Evolutionary conservation across 1,140 invertebrate genomes (phyloP).

Genomic region (Drosophila albomicans): DNA sequence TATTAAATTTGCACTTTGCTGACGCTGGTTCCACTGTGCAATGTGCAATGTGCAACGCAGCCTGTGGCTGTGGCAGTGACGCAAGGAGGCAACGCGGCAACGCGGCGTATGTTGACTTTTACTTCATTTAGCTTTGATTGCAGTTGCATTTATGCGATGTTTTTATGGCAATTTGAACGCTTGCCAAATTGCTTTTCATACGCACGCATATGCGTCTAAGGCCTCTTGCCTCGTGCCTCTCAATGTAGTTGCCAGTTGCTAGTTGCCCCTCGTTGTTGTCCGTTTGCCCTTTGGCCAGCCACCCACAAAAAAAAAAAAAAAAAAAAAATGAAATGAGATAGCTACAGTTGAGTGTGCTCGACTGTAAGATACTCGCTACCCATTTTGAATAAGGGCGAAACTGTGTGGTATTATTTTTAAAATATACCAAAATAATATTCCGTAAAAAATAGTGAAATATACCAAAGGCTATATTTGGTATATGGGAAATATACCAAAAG

Average conservation of each 20-base stretch:
- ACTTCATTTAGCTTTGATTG: conserved; percentile 54
- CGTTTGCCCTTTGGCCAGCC: conserved; percentile 29
- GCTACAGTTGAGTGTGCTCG: too few species aligned
- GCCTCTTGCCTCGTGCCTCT: background rate
- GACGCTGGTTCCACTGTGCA: background rate
- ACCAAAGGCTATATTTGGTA: too few species aligned
- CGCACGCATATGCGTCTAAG: conserved; percentile 48
- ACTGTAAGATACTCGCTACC: too few species aligned
- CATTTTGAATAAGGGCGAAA: too few species aligned
- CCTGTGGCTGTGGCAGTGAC: background rate
- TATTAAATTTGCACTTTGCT: too few species aligned
- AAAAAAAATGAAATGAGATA: too few species aligned
- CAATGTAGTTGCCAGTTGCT: too few species aligned
- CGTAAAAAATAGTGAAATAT: too few species aligned
- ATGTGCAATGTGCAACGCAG: background rate
- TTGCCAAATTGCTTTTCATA: conserved; percentile 72
- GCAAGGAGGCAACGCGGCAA: conserved; percentile 1
- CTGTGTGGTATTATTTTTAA: too few species aligned
- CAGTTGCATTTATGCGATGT: conserved; percentile 69
- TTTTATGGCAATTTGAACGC: conserved; percentile 71
- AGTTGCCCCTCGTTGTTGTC: too few species aligned
- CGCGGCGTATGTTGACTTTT: conserved; percentile 19
- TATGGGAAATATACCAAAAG: too few species aligned
- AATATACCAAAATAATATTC: too few species aligned
- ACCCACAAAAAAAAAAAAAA: conserved; percentile 3